A percentile compares a stretch with the other conserved stretches of the same genome.
These are phyloP conservation scores for Deilephila porcellus DNA, from an alignment of 2,888 invertebrate genomes.

Conservation along the genomic window DNA sequence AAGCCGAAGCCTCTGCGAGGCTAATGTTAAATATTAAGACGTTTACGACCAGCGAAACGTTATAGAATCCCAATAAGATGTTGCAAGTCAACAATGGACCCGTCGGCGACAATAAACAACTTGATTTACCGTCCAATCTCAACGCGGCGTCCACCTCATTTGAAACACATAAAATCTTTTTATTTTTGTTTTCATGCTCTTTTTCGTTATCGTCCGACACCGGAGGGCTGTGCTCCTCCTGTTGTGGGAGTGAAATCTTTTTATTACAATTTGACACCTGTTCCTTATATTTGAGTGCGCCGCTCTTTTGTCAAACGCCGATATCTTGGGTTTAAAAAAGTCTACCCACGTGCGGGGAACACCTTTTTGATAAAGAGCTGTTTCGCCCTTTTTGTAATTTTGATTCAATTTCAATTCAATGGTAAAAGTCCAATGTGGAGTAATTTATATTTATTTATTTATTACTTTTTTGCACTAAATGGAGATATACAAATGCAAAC, in stretches of 20 bases:
- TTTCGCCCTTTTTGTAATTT: neutral
- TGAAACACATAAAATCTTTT: conserved; percentile 34
- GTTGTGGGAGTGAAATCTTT: conserved; percentile 21
- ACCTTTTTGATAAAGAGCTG: neutral
- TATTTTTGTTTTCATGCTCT: conserved; percentile 15
- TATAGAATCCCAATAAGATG: neutral
- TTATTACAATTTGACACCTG: conserved; percentile 33
- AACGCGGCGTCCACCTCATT: conserved; percentile 38
- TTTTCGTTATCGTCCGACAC: conserved; percentile 7
- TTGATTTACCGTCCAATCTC: conserved; percentile 24
- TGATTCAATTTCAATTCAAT: neutral
- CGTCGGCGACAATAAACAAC: conserved; percentile 27
- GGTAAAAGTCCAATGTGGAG: neutral
- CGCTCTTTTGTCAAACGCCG: conserved; percentile 26
- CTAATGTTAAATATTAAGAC: too few species aligned
- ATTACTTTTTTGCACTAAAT: too few species aligned
- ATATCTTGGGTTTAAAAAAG: conserved; percentile 24
- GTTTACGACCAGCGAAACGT: too few species aligned
- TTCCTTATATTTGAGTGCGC: conserved; percentile 29
- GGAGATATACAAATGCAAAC: too few species aligned
- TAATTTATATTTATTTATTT: too few species aligned
- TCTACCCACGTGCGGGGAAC: conserved; percentile 14
- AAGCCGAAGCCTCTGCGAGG: too few species aligned
- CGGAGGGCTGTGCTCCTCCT: conserved; percentile 12
- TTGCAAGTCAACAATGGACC: conserved; percentile 27